Conservation (phyloP, 2,113 vertebrate genomes). For the Falco punctatus region DNA sequence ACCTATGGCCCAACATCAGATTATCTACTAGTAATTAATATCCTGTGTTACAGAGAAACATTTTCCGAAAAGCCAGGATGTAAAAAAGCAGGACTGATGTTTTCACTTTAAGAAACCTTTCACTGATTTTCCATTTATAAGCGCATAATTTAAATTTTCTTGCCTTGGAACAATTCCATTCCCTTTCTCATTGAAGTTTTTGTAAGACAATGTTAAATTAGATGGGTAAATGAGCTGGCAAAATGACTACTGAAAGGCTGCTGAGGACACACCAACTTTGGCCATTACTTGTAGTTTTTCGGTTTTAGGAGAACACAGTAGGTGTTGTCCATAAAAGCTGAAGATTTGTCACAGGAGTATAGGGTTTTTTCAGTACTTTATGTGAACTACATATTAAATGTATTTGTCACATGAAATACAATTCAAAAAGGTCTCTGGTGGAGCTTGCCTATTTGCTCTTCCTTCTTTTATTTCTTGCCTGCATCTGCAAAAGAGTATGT, state of each 20-base stretch:
- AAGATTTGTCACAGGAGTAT: not conserved
- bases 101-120: not conserved
- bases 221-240: not conserved
- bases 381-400: not conserved
- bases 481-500: not conserved
- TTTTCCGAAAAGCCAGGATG: not conserved
- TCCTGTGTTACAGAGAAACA: not conserved
- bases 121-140: not conserved
- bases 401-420: not conserved
- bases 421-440: not conserved
- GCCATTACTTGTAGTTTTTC: not conserved
- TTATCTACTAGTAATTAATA: not conserved
- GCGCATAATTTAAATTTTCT: not conserved
- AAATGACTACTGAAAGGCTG: not conserved
- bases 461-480: not conserved
- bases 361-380: not conserved
- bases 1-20: not conserved
- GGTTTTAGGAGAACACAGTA: not conserved
- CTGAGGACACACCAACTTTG: not conserved
- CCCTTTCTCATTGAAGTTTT: not conserved
- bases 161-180: not conserved
- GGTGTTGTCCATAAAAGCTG: not conserved
- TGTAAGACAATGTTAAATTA: not conserved
- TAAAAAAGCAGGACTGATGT: not conserved
- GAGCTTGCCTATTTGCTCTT: not conserved